Conservation (phyloP, 2,797 vertebrate species). For the Eupleurogrammus muticus region DNA sequence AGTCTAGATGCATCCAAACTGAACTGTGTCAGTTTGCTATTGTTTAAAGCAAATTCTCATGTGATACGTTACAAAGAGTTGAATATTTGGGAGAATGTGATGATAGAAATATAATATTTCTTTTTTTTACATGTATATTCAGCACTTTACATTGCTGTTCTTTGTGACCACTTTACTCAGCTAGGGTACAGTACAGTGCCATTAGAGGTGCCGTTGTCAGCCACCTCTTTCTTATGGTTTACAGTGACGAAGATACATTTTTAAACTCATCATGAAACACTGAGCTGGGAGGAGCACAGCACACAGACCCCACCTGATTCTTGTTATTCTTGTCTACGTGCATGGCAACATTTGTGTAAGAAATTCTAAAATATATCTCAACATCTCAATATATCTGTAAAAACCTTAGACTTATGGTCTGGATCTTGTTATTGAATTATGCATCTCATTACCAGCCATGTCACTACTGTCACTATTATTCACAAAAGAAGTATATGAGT, state of each 20-base stretch:
- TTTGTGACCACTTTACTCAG: slow-evolving; percentile 63
- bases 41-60: slow-evolving; percentile 46
- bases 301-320: slow-evolving; percentile 5
- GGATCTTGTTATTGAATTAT: slow-evolving; percentile 18
- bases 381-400: neutral
- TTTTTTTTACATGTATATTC: slow-evolving; percentile 44
- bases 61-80: slow-evolving; percentile 32
- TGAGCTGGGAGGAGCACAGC: neutral
- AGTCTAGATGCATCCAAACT: slow-evolving; percentile 49
- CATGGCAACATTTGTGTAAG: neutral
- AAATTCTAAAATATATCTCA: slow-evolving; percentile 11
- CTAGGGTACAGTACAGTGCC: slow-evolving; percentile 21
- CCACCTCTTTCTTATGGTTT: slow-evolving; percentile 50
- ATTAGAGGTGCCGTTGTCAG: neutral
- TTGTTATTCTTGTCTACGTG: slow-evolving; percentile 5
- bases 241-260: slow-evolving; percentile 43
- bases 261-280: neutral
- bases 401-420: neutral
- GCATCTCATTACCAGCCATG: slow-evolving; percentile 21
- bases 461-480: slow-evolving; percentile 20
- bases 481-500: slow-evolving; percentile 15
- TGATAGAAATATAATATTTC: slow-evolving; percentile 36
- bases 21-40: slow-evolving; percentile 54
- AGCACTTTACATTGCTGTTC: slow-evolving; percentile 73
- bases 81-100: slow-evolving; percentile 45